Evolutionary conservation across 2,113 vertebrate species (phyloP), one percentile per base, ranked within the genome.

Genomic region (Octodon degus): DNA sequence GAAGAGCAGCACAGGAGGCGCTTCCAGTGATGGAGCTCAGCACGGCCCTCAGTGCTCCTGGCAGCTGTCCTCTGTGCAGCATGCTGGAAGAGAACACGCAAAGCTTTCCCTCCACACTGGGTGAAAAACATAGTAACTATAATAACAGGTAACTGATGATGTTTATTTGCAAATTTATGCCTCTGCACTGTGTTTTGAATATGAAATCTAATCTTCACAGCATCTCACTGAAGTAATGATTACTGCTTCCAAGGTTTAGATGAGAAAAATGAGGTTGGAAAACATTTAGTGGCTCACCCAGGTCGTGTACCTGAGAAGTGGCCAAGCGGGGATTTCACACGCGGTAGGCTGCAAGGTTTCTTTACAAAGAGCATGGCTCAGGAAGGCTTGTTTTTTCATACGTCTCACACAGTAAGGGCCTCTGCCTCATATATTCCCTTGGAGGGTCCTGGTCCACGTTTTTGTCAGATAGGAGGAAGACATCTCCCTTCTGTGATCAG

Each of bases 171-270:
- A 43, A 47, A 47, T 55, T 3, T 95, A 7, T 76, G 34, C 58
- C 90, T 62, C 40, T 94, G 14, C 40, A 6, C n/a, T 81, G 10
- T 53, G 14, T 79, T 88, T 86, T 86, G 81, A 91, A 83, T 77
- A 58, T 74, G 5, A 77, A 50, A 84, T 88, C 34, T 63, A 89
- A 68, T 80, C 34, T 47, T 90, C 32, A 87, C 30, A 68, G 30
- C 30, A 91, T 60, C 16, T 22, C 30, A 47, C 4, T 60, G 22
- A 34, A 53, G 24, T 67, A 89, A 74, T 5, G 58, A 5, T 85
- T 84, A 30, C n/a, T 90, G 76, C 85, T 90, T 94, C 9, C 25
- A 85, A 93, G 32, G 68, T 86, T 86, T 89, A 82, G 19, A 62
- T 68, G 50, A 86, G 40, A 22, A 89, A 76, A 90, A 3, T 67